Percentiles rank a stretch among this genome's conserved stretches.
Evolutionary conservation across 1,140 invertebrate species (phyloP).

Genomic region (Caenorhabditis tropicalis): DNA sequence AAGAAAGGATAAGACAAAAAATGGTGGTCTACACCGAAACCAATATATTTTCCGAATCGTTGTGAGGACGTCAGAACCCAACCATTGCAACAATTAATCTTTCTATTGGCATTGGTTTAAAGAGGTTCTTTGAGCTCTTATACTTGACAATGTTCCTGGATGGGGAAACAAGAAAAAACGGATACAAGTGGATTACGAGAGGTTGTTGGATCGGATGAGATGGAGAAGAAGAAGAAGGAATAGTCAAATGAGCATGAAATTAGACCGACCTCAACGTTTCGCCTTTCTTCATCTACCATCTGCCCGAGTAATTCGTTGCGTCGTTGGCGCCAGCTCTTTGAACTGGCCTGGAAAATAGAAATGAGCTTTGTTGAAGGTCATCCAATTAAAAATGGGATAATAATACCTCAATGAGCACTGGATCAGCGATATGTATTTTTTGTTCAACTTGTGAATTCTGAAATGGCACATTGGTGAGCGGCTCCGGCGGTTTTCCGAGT

Average conservation of each 20-base stretch:
- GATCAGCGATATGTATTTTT: constrained; percentile 37
- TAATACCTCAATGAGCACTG: constrained; percentile 34
- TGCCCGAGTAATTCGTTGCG: constrained; percentile 53
- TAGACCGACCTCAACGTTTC: constrained; percentile 78
- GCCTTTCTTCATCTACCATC: constrained; percentile 83
- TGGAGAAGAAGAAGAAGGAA: too few species aligned
- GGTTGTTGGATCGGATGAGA: not conserved
- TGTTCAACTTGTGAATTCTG: constrained; percentile 3
- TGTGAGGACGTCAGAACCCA: constrained; percentile 19
- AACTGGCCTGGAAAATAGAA: not conserved
- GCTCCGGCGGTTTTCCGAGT: constrained; percentile 72
- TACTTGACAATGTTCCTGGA: not conserved
- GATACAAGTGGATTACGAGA: constrained; percentile 11
- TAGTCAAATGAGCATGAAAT: constrained; percentile 16
- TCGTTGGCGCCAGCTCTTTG: constrained; percentile 38
- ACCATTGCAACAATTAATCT: not conserved
- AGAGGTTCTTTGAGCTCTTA: constrained; percentile 16
- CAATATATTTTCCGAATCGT: constrained; percentile 24
- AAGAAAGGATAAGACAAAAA: not conserved
- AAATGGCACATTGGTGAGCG: constrained; percentile 56
- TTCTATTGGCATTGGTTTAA: not conserved
- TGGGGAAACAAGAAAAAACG: not conserved
- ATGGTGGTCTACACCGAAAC: constrained; percentile 33
- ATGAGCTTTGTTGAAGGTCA: not conserved
- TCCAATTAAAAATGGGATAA: not conserved